phyloP scores from a whole-genome alignment of 2,888 invertebrate species.

The Clusia tigrina region DNA sequence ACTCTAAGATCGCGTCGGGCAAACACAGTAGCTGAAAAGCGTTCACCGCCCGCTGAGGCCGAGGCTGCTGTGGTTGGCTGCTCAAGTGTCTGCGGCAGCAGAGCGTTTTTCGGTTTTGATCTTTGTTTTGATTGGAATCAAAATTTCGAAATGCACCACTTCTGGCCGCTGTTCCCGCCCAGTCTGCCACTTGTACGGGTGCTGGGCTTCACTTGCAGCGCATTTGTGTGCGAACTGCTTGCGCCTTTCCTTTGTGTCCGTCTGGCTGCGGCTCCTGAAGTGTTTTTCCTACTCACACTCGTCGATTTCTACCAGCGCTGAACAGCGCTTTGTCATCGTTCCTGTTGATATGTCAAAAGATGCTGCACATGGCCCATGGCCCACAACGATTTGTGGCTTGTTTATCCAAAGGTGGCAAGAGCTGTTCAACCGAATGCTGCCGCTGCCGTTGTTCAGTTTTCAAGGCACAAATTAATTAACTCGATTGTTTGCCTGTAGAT shows the following conservation, averaged over 20 bases:
- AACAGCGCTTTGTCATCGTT: slow-evolving; percentile 39
- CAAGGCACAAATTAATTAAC: no score
- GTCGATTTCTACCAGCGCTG: slow-evolving; percentile 22
- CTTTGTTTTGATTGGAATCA: slow-evolving; percentile 49
- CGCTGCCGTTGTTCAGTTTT: no score
- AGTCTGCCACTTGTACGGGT: slow-evolving; percentile 22
- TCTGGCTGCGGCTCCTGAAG: background rate
- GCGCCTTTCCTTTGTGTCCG: slow-evolving; percentile 12
- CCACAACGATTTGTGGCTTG: background rate
- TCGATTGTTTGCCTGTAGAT: no score
- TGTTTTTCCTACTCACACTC: background rate
- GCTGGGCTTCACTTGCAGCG: slow-evolving; percentile 15
- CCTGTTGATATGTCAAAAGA: slow-evolving; percentile 52
- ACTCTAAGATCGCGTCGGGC: slow-evolving; percentile 4
- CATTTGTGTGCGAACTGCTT: slow-evolving; percentile 35
- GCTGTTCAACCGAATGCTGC: background rate
- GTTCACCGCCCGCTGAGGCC: slow-evolving; percentile 7
- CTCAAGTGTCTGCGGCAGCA: slow-evolving; percentile 7
- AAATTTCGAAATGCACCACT: slow-evolving; percentile 13
- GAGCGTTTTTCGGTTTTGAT: slow-evolving; percentile 37
- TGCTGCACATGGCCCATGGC: slow-evolving; percentile 36
- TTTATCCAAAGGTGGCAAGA: slow-evolving; percentile 41
- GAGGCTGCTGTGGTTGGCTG: background rate
- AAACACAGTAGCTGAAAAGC: slow-evolving; percentile 12
- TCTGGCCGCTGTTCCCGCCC: slow-evolving; percentile 15